Evolutionary conservation across 2,888 invertebrate genomes (phyloP), one percentile per base, ranked within the genome.

Genomic region (Plebejus argus): DNA sequence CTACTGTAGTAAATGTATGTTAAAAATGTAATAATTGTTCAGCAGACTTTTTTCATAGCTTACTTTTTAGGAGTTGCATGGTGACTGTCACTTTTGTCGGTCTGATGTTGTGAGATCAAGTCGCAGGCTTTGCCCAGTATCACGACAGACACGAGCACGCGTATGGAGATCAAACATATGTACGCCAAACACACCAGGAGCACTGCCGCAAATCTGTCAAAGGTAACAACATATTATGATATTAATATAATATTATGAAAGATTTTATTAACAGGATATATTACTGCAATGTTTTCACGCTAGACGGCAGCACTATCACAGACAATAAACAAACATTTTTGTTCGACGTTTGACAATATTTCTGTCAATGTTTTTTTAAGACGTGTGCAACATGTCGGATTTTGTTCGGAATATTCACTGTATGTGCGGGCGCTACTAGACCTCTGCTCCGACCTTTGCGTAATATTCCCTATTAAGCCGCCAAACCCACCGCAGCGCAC

Each of bases 41-140:
- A 35, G 35, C 35, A 35, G 35, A 35, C 33, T 35, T 35, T 35
- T 35, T 35, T 8, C 45, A 58, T 20, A 5, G 76, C 83, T 85
- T 87, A 94, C 94, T 87, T 92, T 85, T 91, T 94, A 78, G 89
- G 94, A 81, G 89, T 94, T 28, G 88, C 84, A 77, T 92, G 91
- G 77, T 91, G 91, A 79, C 91, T 94, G 1, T 95, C 95, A 80
- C 85, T 91, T 88, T 87, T 95, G 83, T 92, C 95, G 82, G 87
- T 93, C 88, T 95, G 95, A 86, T 97, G 97, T 81, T 96, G 95
- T 66, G 96, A 94, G 84, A 99, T 99, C 81, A 98, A 94, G 85
- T 97, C 96, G 84, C 98, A 98, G 0, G 99, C 99, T 88, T 97
- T 97, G 3, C 99, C 99, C 80, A 99, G 94, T 76, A 99, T 97